phyloP scores from a whole-genome alignment of 2,888 invertebrate genomes.

The Chalcosyrphus nemorum region DNA sequence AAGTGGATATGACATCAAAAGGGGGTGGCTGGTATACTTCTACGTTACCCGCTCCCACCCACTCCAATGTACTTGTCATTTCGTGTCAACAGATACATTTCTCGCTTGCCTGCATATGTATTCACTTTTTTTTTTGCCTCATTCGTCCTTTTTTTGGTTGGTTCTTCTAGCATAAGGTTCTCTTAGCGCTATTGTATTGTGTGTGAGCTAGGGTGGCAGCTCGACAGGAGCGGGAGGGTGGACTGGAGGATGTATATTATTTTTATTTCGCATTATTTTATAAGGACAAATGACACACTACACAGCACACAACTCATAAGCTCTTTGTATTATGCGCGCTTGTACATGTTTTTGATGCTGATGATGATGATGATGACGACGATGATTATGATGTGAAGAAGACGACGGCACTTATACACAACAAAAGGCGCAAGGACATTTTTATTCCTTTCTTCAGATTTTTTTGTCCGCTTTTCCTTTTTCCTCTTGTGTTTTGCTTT shows the following conservation, averaged over 20 bases:
- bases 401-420: conserved; percentile 71
- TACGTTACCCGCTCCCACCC: neutral
- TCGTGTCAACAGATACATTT: conserved; percentile 73
- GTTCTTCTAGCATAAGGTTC: conserved; percentile 56
- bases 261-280: conserved; percentile 73
- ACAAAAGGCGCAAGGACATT: conserved; percentile 73
- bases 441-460: conserved; percentile 64
- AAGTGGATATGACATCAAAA: conserved; percentile 69
- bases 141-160: conserved; percentile 3
- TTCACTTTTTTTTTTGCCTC: conserved; percentile 28
- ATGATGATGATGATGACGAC: conserved; percentile 31
- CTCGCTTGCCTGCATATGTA: conserved; percentile 70
- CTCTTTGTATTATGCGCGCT: conserved; percentile 72
- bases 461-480: conserved; percentile 32
- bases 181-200: conserved; percentile 39
- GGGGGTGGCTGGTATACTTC: conserved; percentile 4
- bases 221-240: neutral
- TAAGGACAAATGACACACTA: conserved; percentile 72
- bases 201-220: neutral
- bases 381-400: conserved; percentile 60
- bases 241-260: conserved; percentile 63
- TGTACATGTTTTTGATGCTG: conserved; percentile 70
- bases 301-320: conserved; percentile 69
- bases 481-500: neutral
- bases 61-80: conserved; percentile 68